Conservation (phyloP, 1,140 invertebrate genomes). For the Coboldia fuscipes region DNA sequence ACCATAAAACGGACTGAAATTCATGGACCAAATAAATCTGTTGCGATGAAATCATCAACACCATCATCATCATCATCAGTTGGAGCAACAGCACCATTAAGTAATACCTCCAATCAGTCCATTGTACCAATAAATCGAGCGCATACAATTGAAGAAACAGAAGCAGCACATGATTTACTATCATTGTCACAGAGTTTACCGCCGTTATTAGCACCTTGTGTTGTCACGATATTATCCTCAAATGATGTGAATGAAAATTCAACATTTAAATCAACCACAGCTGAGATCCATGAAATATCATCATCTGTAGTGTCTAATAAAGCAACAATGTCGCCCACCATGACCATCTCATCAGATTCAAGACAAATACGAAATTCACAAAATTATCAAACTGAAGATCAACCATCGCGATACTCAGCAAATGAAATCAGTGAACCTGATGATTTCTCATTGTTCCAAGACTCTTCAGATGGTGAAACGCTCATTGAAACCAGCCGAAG, state of each 20-base stretch:
- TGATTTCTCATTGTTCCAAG: background rate
- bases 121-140: conserved; percentile 27
- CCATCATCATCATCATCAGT: background rate
- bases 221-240: conserved; percentile 30
- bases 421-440: background rate
- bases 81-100: conserved; percentile 14
- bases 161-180: conserved; percentile 65
- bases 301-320: conserved; percentile 9
- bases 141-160: conserved; percentile 55
- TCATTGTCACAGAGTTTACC: conserved; percentile 59
- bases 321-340: background rate
- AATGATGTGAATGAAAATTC: conserved; percentile 14
- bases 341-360: conserved; percentile 10
- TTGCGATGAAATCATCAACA: background rate
- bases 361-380: background rate
- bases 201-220: conserved; percentile 42
- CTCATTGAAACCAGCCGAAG: no score
- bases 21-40: background rate
- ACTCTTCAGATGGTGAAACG: background rate
- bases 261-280: conserved; percentile 6
- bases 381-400: background rate
- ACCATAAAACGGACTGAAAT: background rate
- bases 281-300: conserved; percentile 4
- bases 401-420: background rate
- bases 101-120: conserved; percentile 18